These are phyloP conservation scores for Nipponia nippon DNA, from an alignment of 2,113 vertebrate genomes.

Conservation along the genomic window DNA sequence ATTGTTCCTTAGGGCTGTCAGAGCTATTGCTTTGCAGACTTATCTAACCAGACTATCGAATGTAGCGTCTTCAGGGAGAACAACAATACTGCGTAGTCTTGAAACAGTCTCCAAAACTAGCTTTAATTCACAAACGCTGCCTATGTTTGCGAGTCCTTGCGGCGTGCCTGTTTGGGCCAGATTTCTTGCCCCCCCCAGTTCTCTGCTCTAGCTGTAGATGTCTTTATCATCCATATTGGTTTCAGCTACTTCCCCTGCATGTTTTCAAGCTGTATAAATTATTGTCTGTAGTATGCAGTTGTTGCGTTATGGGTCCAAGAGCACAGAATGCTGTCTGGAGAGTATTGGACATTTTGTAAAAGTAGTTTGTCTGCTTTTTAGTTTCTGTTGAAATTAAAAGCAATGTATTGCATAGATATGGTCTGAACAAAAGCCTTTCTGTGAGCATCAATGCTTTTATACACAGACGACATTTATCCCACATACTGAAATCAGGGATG, in stretches of 20 bases:
- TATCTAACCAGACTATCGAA: background rate
- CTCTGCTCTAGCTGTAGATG: background rate
- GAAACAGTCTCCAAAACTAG: background rate
- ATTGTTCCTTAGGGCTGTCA: background rate
- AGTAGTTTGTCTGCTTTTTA: background rate
- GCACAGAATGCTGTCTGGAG: background rate
- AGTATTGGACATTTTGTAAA: background rate
- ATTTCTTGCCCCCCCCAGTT: background rate
- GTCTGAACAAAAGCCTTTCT: background rate
- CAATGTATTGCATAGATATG: background rate
- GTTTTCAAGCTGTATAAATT: background rate
- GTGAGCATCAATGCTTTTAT: background rate
- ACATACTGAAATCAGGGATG: background rate
- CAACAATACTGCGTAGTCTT: background rate
- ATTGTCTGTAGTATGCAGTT: background rate
- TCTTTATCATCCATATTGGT: background rate
- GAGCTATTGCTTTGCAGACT: background rate
- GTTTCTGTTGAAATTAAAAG: background rate
- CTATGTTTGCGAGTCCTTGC: background rate
- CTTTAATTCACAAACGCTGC: background rate
- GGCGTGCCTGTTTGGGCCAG: background rate
- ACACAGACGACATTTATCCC: background rate
- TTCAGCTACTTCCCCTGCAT: background rate
- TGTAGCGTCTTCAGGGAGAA: background rate
- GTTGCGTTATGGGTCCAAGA: background rate